Evolutionary conservation across 2,888 invertebrate genomes (phyloP), one percentile per base, ranked within the genome.

Genomic region (Chalcis sispes): DNA sequence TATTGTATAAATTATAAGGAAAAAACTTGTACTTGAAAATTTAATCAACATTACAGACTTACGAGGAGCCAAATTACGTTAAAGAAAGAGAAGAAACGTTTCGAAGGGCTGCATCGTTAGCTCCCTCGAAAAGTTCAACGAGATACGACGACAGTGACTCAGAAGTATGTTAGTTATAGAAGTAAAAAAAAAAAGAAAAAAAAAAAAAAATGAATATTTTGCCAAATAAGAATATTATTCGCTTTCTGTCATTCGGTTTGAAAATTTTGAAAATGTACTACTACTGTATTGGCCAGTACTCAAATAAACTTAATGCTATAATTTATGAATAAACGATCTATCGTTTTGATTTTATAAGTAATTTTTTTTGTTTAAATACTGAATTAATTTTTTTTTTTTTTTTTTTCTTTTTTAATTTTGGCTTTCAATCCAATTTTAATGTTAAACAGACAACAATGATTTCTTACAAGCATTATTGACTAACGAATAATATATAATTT

Each of bases 41-140:
- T 20, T 7, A 52, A 5, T 52, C 1, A 29, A n/a, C 18, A 25
- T 77, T 77, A n/a, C 78, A 92, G 92, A 92, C 92, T 5, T 92
- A 92, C 79, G 92, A 92, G 66, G 85, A 83, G 25, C 82, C 86
- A 7, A 77, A 23, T 15, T 59, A 78, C 1, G n/a, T 78, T 0
- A 83, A 82, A 76, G 76, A 80, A 29, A 80, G 79, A 40, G 81
- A 79, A 66, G 81, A 79, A 36, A 62, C 59, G 18, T 62, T 82
- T 56, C 81, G 82, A 72, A 81, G 84, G 79, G 82, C 86, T 2
- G 73, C 76, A 3, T 81, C 80, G 1, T 54, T 81, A 40, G 83
- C 84, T 15, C 82, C 80, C 13, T 82, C 85, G 7, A 86, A 84
- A 76, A 82, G 83, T 75, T 85, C 83, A 15, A 75, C 84, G 58